A percentile compares a stretch with the other conserved stretches of the same genome.
Conservation (phyloP, 2,888 invertebrate genomes). For the Zele albiditarsus region DNA sequence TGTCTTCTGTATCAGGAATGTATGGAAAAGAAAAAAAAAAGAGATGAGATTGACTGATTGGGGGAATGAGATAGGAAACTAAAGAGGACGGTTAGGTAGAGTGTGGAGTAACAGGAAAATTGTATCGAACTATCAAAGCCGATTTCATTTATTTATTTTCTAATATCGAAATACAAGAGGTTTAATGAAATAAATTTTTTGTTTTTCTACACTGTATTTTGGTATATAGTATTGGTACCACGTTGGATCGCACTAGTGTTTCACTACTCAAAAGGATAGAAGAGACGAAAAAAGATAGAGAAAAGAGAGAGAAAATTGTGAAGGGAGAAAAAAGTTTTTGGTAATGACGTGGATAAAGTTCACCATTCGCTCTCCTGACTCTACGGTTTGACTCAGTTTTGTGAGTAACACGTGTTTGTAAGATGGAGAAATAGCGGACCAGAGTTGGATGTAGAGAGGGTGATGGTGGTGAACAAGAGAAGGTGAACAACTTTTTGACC, state of each 20-base stretch:
- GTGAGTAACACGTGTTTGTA: slow-evolving; percentile 40
- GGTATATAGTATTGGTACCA: neutral
- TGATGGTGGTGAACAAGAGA: neutral
- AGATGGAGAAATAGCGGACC: neutral
- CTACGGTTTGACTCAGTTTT: slow-evolving; percentile 43
- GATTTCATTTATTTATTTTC: slow-evolving; percentile 1
- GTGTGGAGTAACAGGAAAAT: slow-evolving; percentile 11
- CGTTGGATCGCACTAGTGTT: slow-evolving; percentile 3
- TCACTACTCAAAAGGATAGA: slow-evolving; percentile 5
- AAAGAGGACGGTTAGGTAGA: neutral
- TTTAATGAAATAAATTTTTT: slow-evolving; percentile 34
- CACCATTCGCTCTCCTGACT: slow-evolving; percentile 33
- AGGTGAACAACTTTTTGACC: slow-evolving; percentile 24
- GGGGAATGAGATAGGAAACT: too few species aligned
- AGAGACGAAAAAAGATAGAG: neutral
- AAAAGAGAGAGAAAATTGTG: neutral
- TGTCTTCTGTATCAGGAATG: slow-evolving; percentile 9
- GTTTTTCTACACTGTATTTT: neutral
- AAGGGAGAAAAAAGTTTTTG: slow-evolving; percentile 12
- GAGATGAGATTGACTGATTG: slow-evolving; percentile 14
- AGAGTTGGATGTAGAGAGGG: neutral
- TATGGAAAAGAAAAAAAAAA: neutral
- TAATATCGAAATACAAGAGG: slow-evolving; percentile 30
- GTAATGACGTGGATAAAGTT: slow-evolving; percentile 42
- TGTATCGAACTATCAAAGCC: slow-evolving; percentile 28